Percentiles rank a stretch among this genome's conserved stretches.
Conservation (phyloP, 2,888 invertebrate species). For the Trichopoda pennipes region DNA sequence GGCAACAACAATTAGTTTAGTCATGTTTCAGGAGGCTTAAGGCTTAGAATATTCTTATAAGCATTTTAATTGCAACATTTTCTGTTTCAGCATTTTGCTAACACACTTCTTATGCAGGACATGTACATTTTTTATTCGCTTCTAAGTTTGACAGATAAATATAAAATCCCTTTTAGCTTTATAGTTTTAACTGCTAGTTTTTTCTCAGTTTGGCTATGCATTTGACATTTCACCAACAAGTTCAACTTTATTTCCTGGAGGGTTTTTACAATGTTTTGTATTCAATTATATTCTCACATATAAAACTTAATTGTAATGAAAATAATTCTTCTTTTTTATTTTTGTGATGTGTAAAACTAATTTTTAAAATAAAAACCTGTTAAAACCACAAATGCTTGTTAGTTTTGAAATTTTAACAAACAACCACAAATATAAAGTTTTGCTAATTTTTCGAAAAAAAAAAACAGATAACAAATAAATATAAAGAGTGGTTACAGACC, state of each 20-base stretch:
- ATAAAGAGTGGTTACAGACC: background rate
- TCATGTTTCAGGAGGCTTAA: no score
- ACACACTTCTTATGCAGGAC: no score
- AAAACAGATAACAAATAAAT: background rate
- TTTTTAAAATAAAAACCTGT: slow-evolving; percentile 50
- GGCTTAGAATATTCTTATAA: no score
- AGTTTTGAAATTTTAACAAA: slow-evolving; percentile 54
- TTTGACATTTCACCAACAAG: background rate
- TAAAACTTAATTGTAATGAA: slow-evolving; percentile 26
- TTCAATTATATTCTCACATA: slow-evolving; percentile 9
- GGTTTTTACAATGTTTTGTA: slow-evolving; percentile 26
- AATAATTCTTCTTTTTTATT: slow-evolving; percentile 32
- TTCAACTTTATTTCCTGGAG: slow-evolving; percentile 25
- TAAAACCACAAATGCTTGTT: slow-evolving; percentile 63
- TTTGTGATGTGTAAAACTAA: slow-evolving; percentile 45
- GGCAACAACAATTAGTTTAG: no score
- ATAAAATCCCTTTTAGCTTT: background rate
- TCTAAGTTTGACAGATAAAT: background rate
- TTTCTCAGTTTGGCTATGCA: background rate
- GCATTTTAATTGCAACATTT: no score
- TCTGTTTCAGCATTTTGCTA: no score
- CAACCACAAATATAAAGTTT: slow-evolving; percentile 63
- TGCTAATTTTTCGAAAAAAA: slow-evolving; percentile 50
- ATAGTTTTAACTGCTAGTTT: background rate
- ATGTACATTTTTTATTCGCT: no score